Evolutionary conservation across 2,888 invertebrate species (phyloP).

Genomic region (Drosophila limbata): DNA sequence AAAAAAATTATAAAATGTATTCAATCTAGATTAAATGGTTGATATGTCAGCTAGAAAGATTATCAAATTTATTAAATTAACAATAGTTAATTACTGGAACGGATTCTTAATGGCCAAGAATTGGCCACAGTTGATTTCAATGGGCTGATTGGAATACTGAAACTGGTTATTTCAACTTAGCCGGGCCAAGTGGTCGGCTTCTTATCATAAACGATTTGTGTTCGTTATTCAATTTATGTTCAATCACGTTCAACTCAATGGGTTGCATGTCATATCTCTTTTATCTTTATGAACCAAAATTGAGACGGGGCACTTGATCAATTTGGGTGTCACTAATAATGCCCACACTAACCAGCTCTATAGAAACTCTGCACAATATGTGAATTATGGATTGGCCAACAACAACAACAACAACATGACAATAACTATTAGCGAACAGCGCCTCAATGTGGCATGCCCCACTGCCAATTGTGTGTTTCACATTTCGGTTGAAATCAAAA

Average conservation of each 20-base stretch:
- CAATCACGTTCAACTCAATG: slow-evolving; percentile 43
- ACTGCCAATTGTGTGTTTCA: slow-evolving; percentile 52
- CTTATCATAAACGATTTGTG: slow-evolving; percentile 64
- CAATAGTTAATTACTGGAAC: slow-evolving; percentile 48
- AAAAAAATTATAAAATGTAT: no score
- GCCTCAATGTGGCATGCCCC: slow-evolving; percentile 37
- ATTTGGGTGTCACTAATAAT: slow-evolving; percentile 16
- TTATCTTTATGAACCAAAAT: slow-evolving; percentile 25
- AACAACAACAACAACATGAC: slow-evolving; percentile 17
- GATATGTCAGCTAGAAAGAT: slow-evolving; percentile 5
- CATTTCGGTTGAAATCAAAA: slow-evolving; percentile 66
- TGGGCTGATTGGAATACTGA: slow-evolving; percentile 15
- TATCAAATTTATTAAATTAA: slow-evolving; percentile 36
- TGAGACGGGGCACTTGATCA: slow-evolving; percentile 31
- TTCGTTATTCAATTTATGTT: slow-evolving; percentile 42
- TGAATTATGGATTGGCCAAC: slow-evolving; percentile 24
- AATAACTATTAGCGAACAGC: slow-evolving; percentile 16
- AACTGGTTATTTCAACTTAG: slow-evolving; percentile 41
- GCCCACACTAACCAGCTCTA: slow-evolving; percentile 15
- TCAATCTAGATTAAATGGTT: slow-evolving; percentile 1
- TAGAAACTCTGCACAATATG: slow-evolving; percentile 8
- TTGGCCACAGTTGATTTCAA: slow-evolving; percentile 39
- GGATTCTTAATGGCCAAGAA: slow-evolving; percentile 49
- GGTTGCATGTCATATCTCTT: slow-evolving; percentile 17
- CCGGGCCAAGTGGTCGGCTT: slow-evolving; percentile 15